phyloP scores from a whole-genome alignment of 2,888 invertebrate genomes.

The Aphidius colemani region DNA sequence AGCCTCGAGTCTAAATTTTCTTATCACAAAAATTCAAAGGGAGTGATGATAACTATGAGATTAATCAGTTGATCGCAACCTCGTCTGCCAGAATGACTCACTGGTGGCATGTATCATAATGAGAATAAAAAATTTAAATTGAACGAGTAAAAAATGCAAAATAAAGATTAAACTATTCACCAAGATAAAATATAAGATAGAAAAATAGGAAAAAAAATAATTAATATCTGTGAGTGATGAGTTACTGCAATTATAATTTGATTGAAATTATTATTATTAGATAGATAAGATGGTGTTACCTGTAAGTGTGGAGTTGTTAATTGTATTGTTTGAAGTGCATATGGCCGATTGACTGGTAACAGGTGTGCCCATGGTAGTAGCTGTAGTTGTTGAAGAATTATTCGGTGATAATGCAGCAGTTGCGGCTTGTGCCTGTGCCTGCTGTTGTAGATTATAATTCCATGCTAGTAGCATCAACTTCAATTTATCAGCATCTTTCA shows the following conservation, averaged over 20 bases:
- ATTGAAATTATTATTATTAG: background rate
- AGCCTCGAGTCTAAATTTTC: constrained; percentile 2
- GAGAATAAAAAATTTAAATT: too few relatives aligned
- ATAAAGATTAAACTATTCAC: too few relatives aligned
- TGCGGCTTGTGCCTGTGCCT: constrained; percentile 54
- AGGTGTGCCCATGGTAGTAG: constrained; percentile 52
- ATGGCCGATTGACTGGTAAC: constrained; percentile 58
- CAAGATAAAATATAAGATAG: too few relatives aligned
- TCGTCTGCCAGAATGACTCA: background rate
- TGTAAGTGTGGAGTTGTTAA: constrained; percentile 59
- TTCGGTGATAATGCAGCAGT: constrained; percentile 56
- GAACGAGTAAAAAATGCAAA: too few relatives aligned
- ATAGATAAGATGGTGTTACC: constrained; percentile 53
- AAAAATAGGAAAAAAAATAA: too few relatives aligned
- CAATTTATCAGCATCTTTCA: constrained; percentile 86
- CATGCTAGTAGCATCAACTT: constrained; percentile 87
- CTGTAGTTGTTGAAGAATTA: constrained; percentile 55
- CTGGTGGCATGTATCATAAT: too few relatives aligned
- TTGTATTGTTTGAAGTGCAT: constrained; percentile 59
- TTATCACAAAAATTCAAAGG: constrained; percentile 23
- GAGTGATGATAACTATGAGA: constrained; percentile 24
- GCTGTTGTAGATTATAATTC: constrained; percentile 80
- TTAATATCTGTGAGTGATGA: background rate
- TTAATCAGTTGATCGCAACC: constrained; percentile 19
- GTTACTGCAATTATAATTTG: background rate